Conservation (phyloP, 2,888 invertebrate genomes). For the Sinotaia quadrata region DNA sequence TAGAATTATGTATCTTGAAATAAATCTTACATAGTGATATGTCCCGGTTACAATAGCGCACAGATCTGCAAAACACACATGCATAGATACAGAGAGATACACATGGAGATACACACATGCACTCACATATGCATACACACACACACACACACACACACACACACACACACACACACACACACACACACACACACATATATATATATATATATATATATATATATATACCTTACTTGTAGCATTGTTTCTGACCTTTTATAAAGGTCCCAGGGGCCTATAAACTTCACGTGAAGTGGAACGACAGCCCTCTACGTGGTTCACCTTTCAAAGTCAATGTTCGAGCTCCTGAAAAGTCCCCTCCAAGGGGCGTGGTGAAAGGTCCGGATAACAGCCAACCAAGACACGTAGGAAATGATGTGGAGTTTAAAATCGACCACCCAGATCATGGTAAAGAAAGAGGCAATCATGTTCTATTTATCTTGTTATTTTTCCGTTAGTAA, state of each 20-base stretch:
- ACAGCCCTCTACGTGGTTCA: slow-evolving; percentile 56
- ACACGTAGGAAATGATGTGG: slow-evolving; percentile 49
- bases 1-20: too few species aligned
- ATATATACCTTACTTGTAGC: too few species aligned
- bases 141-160: too few species aligned
- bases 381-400: neutral
- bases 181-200: too few species aligned
- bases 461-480: too few species aligned
- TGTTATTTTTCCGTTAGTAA: too few species aligned
- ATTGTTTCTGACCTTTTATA: slow-evolving; percentile 48
- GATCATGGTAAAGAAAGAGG: slow-evolving; percentile 54
- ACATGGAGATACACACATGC: neutral
- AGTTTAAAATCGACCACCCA: slow-evolving; percentile 55
- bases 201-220: too few species aligned
- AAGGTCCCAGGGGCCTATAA: slow-evolving; percentile 56
- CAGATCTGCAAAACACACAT: too few species aligned
- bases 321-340: slow-evolving; percentile 61
- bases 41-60: too few species aligned
- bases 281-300: slow-evolving; percentile 58
- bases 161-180: too few species aligned
- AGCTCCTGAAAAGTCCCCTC: slow-evolving; percentile 46
- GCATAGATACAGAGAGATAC: too few species aligned
- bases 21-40: too few species aligned
- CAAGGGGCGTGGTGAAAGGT: slow-evolving; percentile 19
- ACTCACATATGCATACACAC: neutral